These are phyloP conservation scores for Maylandia zebra DNA, from an alignment of 2,113 vertebrate species.

Conservation along the genomic window DNA sequence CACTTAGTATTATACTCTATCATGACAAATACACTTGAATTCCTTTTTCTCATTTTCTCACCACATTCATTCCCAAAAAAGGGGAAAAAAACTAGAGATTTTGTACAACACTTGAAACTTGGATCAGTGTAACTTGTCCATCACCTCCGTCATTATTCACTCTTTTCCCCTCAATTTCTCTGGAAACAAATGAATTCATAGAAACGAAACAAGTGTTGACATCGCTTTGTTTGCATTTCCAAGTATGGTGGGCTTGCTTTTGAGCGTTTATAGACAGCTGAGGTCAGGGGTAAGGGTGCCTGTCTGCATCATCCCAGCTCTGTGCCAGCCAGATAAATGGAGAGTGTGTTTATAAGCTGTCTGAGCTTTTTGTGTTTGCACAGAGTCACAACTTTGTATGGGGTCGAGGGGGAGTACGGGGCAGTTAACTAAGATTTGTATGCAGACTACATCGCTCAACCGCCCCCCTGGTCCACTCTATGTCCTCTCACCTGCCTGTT, in stretches of 20 bases:
- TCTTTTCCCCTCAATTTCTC: neutral
- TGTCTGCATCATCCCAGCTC: constrained; percentile 51
- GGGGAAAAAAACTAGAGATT: neutral
- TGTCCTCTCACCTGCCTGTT: constrained; percentile 94
- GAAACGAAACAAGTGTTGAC: constrained; percentile 3
- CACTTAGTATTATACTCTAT: neutral
- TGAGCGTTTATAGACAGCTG: constrained; percentile 13
- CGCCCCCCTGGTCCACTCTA: constrained; percentile 72
- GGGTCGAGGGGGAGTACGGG: constrained; percentile 21
- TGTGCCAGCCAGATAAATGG: constrained; percentile 40
- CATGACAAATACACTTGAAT: neutral
- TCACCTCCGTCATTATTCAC: neutral
- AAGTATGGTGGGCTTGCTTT: constrained; percentile 15
- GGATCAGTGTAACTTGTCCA: neutral
- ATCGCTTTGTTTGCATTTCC: constrained; percentile 25
- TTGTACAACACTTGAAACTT: neutral
- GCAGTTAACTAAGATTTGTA: constrained; percentile 72
- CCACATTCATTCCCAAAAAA: neutral
- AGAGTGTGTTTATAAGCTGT: constrained; percentile 47
- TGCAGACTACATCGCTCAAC: constrained; percentile 74
- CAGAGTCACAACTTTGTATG: constrained; percentile 58
- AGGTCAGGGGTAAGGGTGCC: constrained; percentile 56
- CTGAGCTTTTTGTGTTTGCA: constrained; percentile 67
- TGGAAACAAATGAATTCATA: neutral
- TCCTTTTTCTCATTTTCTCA: neutral